These are phyloP conservation scores for Eurois occulta DNA, from an alignment of 2,888 invertebrate genomes.

Conservation along the genomic window DNA sequence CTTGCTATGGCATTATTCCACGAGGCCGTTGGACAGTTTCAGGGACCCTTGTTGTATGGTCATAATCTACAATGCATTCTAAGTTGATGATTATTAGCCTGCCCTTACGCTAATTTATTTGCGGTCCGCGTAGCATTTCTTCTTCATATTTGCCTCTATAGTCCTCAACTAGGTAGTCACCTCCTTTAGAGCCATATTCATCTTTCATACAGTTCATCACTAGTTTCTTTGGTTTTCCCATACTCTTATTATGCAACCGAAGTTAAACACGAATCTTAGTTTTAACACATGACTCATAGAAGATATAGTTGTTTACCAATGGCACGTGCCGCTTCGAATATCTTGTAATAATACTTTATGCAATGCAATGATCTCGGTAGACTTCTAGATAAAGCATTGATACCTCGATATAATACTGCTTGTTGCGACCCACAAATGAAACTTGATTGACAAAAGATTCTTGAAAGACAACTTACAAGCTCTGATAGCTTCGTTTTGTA, in stretches of 20 bases:
- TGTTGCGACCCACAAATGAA: constrained; percentile 12
- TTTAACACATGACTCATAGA: neutral
- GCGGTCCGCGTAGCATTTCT: neutral
- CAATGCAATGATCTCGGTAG: constrained; percentile 23
- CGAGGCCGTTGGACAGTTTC: neutral
- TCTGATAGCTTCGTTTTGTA: constrained; percentile 25
- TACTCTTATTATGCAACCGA: neutral
- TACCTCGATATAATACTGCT: neutral
- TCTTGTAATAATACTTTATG: neutral
- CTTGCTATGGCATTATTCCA: neutral
- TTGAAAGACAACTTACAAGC: constrained; percentile 5
- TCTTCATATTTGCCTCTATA: neutral
- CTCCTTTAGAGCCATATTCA: neutral
- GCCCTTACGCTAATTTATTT: neutral
- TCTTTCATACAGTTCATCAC: neutral
- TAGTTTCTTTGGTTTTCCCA: neutral
- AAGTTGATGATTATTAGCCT: neutral
- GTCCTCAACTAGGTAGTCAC: neutral
- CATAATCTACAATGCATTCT: neutral
- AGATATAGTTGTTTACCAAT: neutral
- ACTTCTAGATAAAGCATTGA: constrained; percentile 17
- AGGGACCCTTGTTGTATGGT: neutral
- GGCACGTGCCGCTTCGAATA: constrained; percentile 13
- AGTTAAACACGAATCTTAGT: neutral
- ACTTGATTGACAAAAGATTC: constrained; percentile 11